Evolutionary conservation across 2,888 invertebrate genomes (phyloP).

Genomic region (Camponotus fellah): DNA sequence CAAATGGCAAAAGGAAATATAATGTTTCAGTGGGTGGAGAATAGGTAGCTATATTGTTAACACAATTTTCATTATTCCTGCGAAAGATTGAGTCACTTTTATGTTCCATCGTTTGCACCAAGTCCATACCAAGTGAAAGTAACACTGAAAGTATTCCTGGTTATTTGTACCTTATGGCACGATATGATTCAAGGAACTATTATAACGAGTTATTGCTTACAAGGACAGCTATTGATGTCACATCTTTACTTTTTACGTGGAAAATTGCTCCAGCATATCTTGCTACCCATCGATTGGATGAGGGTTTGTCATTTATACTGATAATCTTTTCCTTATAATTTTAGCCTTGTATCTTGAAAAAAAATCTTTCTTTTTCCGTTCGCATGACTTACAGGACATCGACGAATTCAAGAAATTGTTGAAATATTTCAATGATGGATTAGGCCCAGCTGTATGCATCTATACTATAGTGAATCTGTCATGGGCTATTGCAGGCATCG

Average conservation of each 20-base stretch:
- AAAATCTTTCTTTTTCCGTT: slow-evolving; percentile 33
- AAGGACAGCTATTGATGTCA: slow-evolving; percentile 92
- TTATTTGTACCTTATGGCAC: slow-evolving; percentile 91
- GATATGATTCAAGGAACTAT: slow-evolving; percentile 94
- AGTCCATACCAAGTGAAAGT: slow-evolving; percentile 87
- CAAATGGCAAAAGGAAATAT: slow-evolving; percentile 89
- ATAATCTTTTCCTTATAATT: neutral
- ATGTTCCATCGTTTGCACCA: neutral
- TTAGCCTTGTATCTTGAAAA: neutral
- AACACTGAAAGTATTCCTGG: slow-evolving; percentile 88
- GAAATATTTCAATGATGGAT: slow-evolving; percentile 92
- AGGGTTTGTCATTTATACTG: slow-evolving; percentile 86
- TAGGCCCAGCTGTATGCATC: slow-evolving; percentile 92
- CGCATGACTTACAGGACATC: slow-evolving; percentile 89
- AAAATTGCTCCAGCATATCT: slow-evolving; percentile 91
- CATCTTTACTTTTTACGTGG: slow-evolving; percentile 91
- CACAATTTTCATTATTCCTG: neutral
- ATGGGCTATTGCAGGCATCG: slow-evolving; percentile 90
- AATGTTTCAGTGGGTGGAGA: slow-evolving; percentile 89
- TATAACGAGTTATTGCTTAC: slow-evolving; percentile 93
- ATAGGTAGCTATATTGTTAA: slow-evolving; percentile 85
- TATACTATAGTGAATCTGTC: slow-evolving; percentile 92
- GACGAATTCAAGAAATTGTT: slow-evolving; percentile 93
- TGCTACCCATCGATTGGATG: slow-evolving; percentile 93
- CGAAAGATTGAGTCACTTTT: neutral